Evolutionary conservation across 2,113 vertebrate genomes (phyloP), one percentile per base, ranked within the genome.

Genomic region (Chlamydotis undulata): DNA sequence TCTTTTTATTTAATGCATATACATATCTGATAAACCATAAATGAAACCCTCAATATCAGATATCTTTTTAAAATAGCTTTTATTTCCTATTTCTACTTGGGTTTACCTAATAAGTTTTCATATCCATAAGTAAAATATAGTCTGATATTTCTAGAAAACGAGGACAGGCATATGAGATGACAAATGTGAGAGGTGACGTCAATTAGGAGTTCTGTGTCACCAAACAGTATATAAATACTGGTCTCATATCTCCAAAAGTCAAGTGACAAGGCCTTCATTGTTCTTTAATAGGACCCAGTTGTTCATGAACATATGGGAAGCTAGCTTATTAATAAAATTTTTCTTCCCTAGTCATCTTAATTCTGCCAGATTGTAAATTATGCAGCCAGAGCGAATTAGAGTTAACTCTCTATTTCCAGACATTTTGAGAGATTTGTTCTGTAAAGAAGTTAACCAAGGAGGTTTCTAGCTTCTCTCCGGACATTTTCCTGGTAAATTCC

Each of bases 251-350:
- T 86, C 71, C 84, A 92, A 89, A 97, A 97, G 93, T 92, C 91
- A 94, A 91, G 78, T 96, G 91, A 94, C 89, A 97, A 91, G 92
- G 93, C 94, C 90, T 97, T 96, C 94, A 97, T 96, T 97, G 95
- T 97, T 91, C 94, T 92, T 96, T 97, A 96, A 96, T 93, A 96
- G 83, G 53, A 95, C 74, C 74, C 78, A 89, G 84, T 95, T 96
- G 91, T 78, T 97, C 96, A 74, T 50, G 93, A 97, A 79, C 86
- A 85, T 91, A 61, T 80, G 94, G 87, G 83, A 97, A 80, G 69
- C 47, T 60, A 39, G 52, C 69, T 97, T 95, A 95, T 93, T 94
- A 93, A 91, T 90, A 93, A 92, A 63, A 73, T 90, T 94, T 96
- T 97, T 94, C 92, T 96, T 96, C 78, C 47, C 52, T 85, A 83